Evolutionary conservation across 2,113 vertebrate genomes (phyloP), one percentile per base, ranked within the genome.

Genomic region (Caracal caracal): DNA sequence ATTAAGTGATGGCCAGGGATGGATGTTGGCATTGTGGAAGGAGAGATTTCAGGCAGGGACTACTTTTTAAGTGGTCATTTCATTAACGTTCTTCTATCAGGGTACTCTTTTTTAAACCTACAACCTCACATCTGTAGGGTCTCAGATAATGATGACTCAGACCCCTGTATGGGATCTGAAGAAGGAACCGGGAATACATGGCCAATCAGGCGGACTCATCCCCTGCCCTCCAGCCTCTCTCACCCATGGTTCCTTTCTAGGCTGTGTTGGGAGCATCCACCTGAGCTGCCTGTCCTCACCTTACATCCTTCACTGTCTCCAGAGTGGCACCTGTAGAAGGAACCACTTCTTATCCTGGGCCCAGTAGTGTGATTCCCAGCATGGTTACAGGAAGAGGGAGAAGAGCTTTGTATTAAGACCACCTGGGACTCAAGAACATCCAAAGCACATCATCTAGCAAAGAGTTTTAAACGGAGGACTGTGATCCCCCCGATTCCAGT

Each of bases 141-240:
- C 66, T 82, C 51, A 37, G 70, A 12, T 33, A 9, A 24, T 1
- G 33, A 22, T n/a, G 24, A 88, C 19, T 26, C 56, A 63, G 89
- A 56, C 30, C 15, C 19, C 15, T 28, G 5, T 19, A 5, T 2
- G 7, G 84, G 3, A 37, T 35, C 61, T 40, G 70, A 80, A 56
- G 53, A 63, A 68, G 22, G 70, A 33, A 24, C 4, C 2, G 17
- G 17, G 26, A 5, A 47, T 19, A 43, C 3, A 24, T 0, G 10
- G 24, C 1, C 3, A 88, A 28, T 5, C 10, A 22, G 35, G 79
- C 0, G 28, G 47, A 75, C 24, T 0, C 0, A 0, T 3, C 7
- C 40, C 13, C 47, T 80, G 59, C 8, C n/a, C 37, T 88, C 61
- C 10, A 35, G 51, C 37, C 35, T 5, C 53, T 40, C 20, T 35